Evolutionary conservation across 2,113 vertebrate species (phyloP).

Genomic region (Pachyramphus minor): DNA sequence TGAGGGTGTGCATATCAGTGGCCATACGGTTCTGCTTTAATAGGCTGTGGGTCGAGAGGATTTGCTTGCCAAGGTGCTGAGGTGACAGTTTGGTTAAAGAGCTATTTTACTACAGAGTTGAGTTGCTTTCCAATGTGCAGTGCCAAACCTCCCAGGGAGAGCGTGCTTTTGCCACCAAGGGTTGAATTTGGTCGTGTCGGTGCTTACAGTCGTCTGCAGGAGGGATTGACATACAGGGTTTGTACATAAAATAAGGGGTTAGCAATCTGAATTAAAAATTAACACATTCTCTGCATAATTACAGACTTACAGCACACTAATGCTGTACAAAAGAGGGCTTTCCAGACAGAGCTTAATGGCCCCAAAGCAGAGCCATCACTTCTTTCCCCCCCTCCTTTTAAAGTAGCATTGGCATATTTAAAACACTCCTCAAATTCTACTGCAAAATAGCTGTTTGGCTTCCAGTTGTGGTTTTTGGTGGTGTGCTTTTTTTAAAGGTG

Average conservation of each 20-base stretch:
- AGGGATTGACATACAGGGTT: neutral
- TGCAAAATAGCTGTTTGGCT: slow-evolving; percentile 17
- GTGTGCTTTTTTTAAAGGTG: neutral
- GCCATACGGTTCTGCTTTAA: neutral
- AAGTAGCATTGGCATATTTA: slow-evolving; percentile 1
- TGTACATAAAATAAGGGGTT: neutral
- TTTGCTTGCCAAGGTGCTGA: neutral
- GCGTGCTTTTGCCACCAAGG: neutral
- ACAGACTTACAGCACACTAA: neutral
- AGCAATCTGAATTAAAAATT: slow-evolving; percentile 49
- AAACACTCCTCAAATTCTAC: neutral
- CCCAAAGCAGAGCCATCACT: neutral
- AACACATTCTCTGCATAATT: slow-evolving; percentile 8
- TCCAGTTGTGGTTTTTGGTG: neutral
- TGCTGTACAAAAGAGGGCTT: slow-evolving; percentile 9
- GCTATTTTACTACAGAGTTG: neutral
- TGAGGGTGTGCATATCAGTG: neutral
- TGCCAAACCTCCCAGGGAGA: neutral
- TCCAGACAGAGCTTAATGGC: neutral
- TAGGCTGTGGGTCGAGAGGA: neutral
- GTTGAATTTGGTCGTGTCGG: neutral
- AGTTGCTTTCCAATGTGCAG: accelerated
- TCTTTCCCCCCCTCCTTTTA: neutral
- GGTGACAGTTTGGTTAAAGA: neutral
- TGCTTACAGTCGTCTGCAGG: neutral